Percentiles rank a stretch among this genome's conserved stretches.
These are phyloP conservation scores for Homarus gammarus DNA, from an alignment of 2,888 invertebrate genomes.

Conservation along the genomic window DNA sequence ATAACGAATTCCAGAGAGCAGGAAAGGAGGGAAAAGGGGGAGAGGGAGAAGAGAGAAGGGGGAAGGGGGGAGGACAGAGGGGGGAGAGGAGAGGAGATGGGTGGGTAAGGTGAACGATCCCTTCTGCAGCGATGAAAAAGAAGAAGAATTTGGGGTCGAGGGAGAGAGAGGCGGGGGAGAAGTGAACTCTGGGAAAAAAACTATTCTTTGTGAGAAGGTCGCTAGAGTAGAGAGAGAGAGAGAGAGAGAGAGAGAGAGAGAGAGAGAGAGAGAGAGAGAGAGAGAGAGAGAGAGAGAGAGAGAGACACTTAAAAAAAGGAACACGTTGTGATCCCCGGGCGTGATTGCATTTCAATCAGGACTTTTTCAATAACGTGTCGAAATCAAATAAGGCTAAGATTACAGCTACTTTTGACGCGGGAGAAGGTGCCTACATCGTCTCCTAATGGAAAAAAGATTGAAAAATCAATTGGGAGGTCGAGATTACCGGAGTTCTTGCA, in stretches of 20 bases:
- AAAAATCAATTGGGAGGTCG: conserved; percentile 56
- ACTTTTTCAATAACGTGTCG: conserved; percentile 65
- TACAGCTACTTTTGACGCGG: conserved; percentile 61
- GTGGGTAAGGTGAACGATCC: background rate
- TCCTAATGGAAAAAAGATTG: conserved; percentile 65
- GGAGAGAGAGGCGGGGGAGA: background rate
- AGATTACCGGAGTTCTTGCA: conserved; percentile 24
- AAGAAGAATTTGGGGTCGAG: background rate
- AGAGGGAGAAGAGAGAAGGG: background rate
- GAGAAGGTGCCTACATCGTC: conserved; percentile 25
- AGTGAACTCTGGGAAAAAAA: background rate
- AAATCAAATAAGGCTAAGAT: conserved; percentile 65
- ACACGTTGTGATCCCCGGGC: background rate
- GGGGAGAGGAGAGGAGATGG: background rate
- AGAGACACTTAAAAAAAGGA: background rate
- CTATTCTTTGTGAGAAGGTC: background rate
- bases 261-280: background rate
- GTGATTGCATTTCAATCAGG: conserved; percentile 60
- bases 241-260: background rate
- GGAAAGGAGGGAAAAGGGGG: background rate
- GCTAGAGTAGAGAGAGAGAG: background rate
- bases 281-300: background rate
- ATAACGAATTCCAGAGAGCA: conserved; percentile 35
- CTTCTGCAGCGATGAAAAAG: background rate
- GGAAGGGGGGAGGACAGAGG: background rate